These are phyloP conservation scores for Chelonoidis abingdonii DNA, from an alignment of 2,113 vertebrate genomes.

Conservation along the genomic window DNA sequence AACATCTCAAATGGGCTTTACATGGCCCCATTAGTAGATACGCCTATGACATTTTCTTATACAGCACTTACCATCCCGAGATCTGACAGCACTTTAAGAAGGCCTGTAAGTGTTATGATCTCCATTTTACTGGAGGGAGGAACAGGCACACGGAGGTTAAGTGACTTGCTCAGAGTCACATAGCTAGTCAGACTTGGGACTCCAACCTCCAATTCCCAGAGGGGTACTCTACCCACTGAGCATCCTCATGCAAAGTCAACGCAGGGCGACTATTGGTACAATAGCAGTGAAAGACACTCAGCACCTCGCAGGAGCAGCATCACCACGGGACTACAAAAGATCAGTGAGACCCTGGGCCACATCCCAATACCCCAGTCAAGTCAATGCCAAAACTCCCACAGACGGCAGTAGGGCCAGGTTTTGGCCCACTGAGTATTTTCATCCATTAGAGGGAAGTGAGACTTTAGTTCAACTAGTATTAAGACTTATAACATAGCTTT, in stretches of 20 bases:
- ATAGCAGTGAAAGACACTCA: not conserved
- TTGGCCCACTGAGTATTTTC: not conserved
- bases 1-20: not conserved
- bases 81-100: not conserved
- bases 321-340: not conserved
- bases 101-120: not conserved
- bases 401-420: not conserved
- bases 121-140: not conserved
- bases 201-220: not conserved
- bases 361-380: not conserved
- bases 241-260: not conserved
- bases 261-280: not conserved
- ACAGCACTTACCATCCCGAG: not conserved
- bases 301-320: not conserved
- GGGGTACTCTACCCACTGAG: not conserved
- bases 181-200: not conserved
- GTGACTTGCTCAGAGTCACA: not conserved
- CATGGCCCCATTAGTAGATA: not conserved
- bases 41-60: not conserved
- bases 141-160: not conserved
- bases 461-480: too few relatives aligned
- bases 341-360: not conserved
- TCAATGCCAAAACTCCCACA: not conserved
- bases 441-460: too few relatives aligned
- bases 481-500: not conserved